A percentile compares a stretch with the other conserved stretches of the same genome.
Conservation (phyloP, 2,113 vertebrate genomes). For the Leptosomus discolor region DNA sequence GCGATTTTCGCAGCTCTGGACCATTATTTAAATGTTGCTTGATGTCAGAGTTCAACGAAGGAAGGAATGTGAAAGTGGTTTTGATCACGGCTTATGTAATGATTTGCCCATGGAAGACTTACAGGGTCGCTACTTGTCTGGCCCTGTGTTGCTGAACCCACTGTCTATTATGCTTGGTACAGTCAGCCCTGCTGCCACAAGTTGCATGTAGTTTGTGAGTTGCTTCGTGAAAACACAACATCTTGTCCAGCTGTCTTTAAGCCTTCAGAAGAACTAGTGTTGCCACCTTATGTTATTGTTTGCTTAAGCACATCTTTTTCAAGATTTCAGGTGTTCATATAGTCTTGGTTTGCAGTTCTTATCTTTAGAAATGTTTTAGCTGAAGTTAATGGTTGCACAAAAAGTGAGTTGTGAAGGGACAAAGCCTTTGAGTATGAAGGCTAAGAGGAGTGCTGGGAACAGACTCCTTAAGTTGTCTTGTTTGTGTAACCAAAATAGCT, state of each 20-base stretch:
- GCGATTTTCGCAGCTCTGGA: neutral
- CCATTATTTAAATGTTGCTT: neutral
- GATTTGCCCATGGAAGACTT: neutral
- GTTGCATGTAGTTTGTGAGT: neutral
- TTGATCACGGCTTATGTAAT: neutral
- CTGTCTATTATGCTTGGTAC: neutral
- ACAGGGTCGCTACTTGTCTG: neutral
- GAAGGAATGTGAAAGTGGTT: neutral
- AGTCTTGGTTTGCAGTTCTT: neutral
- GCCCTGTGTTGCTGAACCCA: neutral
- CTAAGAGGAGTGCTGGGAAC: neutral
- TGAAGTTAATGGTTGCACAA: neutral
- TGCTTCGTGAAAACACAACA: neutral
- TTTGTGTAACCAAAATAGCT: neutral
- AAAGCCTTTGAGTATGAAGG: neutral
- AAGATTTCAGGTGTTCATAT: neutral
- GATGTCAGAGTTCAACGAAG: neutral
- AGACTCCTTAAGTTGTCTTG: neutral
- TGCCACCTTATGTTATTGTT: neutral
- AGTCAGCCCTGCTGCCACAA: neutral
- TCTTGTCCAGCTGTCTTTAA: neutral
- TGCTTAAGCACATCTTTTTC: neutral
- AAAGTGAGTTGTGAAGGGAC: neutral
- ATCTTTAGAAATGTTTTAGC: neutral
- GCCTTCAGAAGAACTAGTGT: neutral